Conservation (phyloP, 2,113 vertebrate genomes). For the Peromyscus polionotus region DNA sequence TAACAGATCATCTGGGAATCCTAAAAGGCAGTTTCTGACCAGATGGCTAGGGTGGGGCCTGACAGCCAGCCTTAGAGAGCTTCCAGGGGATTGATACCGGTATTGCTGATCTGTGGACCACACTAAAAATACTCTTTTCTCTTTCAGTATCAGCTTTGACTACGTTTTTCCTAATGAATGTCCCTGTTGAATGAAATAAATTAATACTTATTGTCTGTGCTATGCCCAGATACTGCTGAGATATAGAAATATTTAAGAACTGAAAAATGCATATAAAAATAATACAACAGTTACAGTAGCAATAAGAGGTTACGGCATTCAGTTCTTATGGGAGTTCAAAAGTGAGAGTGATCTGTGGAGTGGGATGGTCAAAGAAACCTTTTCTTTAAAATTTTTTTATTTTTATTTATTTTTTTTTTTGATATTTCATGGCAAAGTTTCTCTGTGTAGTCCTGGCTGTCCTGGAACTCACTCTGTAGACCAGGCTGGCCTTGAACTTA, state of each 20-base stretch:
- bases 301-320: slow-evolving; percentile 23
- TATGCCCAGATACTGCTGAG: slow-evolving; percentile 41
- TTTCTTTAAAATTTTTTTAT: neutral
- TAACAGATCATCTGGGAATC: neutral
- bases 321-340: slow-evolving; percentile 28
- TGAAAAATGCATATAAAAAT: slow-evolving; percentile 49
- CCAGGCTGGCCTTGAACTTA: neutral
- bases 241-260: slow-evolving; percentile 53
- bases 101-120: slow-evolving; percentile 16
- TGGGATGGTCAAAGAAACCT: slow-evolving; percentile 20
- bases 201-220: slow-evolving; percentile 5
- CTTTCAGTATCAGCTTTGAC: slow-evolving; percentile 21
- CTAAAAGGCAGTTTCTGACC: neutral
- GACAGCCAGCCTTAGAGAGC: neutral
- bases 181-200: slow-evolving; percentile 41
- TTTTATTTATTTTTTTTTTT: too few species aligned
- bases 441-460: neutral
- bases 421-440: neutral
- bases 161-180: slow-evolving; percentile 40
- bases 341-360: slow-evolving; percentile 27
- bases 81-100: neutral
- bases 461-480: neutral
- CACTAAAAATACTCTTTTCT: slow-evolving; percentile 18
- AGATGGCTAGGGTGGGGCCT: neutral
- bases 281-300: slow-evolving; percentile 22